Evolutionary conservation across 2,113 vertebrate species (phyloP), one percentile per base, ranked within the genome.

Genomic region (Rhinogobius similis): DNA sequence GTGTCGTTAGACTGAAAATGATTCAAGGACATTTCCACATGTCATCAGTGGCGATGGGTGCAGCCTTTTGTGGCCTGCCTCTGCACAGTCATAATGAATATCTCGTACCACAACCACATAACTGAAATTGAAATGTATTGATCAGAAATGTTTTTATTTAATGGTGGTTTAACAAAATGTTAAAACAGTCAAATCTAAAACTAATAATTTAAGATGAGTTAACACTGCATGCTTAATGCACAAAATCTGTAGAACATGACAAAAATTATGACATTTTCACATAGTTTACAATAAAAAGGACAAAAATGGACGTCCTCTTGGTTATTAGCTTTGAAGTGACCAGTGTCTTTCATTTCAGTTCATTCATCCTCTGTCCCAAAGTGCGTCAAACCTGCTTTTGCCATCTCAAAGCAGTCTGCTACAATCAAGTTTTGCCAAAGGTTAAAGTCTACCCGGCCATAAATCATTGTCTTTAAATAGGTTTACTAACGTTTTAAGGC

Each of bases 91-190:
- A 36, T n/a, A n/a, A n/a, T n/a, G n/a, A n/a, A n/a, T n/a, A 36
- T 8, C 32, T 36, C 6, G 32, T 3, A 36, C 32, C 32, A 68
- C 36, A 32, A 65, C 43, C 56, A 26, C 13, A 36, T 36, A n/a
- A 32, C 11, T 36, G 18, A 18, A 18, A 61, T 18, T 38, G 1
- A 32, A n/a, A 43, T 59, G 1, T 0, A 90, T 87, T 32, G 77
- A 85, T 82, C 78, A 84, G 80, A 89, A 88, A 91, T 75, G 52
- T 39, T 63, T 93, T 93, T 92, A 93, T 88, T 92, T 73, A 66
- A 53, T 55, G 68, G 77, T 75, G 56, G 78, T 79, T 84, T 77
- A 87, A 85, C 77, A 88, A 92, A 92, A 90, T 83, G 83, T 50
- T 72, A 75, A 74, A 73, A 91, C 82, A 87, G 81, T 82, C 79